Conservation (phyloP, 1,140 invertebrate genomes). For the Aphaenogaster floridana region DNA sequence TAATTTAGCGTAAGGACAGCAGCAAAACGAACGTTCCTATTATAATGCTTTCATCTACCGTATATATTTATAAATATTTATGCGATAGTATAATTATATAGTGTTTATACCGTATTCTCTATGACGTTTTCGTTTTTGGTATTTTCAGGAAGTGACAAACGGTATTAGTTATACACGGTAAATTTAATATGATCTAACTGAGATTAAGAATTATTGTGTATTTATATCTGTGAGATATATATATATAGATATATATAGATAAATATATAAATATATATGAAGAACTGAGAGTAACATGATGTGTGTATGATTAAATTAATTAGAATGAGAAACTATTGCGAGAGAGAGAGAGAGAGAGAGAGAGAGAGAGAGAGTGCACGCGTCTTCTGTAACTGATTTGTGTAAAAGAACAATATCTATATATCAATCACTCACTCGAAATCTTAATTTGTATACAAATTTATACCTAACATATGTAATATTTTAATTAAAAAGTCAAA, state of each 20-base stretch:
- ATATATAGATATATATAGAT: conserved; percentile 25
- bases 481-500: conserved; percentile 10
- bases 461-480: neutral
- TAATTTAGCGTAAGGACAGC: conserved; percentile 69
- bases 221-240: conserved; percentile 59
- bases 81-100: conserved; percentile 67
- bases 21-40: conserved; percentile 81
- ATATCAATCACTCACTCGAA: neutral
- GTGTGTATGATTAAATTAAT: conserved; percentile 51
- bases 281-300: conserved; percentile 53
- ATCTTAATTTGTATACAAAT: neutral
- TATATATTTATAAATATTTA: conserved; percentile 77
- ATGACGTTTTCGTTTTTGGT: conserved; percentile 65
- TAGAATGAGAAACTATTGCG: conserved; percentile 53
- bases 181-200: conserved; percentile 27
- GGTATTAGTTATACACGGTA: conserved; percentile 50
- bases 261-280: conserved; percentile 60
- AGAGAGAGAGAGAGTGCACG: neutral
- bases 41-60: conserved; percentile 80
- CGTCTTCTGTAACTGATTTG: conserved; percentile 54
- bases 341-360: neutral
- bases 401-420: conserved; percentile 31
- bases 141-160: conserved; percentile 60
- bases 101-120: conserved; percentile 68
- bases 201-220: conserved; percentile 63